phyloP scores from a whole-genome alignment of 2,797 vertebrate species.

The Pristis pectinata region DNA sequence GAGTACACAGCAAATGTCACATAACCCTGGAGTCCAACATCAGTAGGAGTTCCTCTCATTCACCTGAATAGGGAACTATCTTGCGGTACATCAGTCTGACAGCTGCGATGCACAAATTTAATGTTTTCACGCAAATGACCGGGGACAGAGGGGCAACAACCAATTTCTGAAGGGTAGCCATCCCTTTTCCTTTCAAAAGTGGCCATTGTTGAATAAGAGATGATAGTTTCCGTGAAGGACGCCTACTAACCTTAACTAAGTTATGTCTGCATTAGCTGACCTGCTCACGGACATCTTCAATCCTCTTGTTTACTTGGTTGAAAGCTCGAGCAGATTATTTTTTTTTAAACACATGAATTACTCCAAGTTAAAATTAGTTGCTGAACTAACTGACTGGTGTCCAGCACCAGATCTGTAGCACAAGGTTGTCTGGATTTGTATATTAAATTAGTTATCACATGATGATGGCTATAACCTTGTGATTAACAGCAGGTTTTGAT shows the following conservation, averaged over 20 bases:
- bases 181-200: not conserved
- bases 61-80: not conserved
- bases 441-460: slow-evolving; percentile 10
- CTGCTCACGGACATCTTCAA: not conserved
- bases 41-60: not conserved
- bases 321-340: not conserved
- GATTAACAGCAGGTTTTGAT: slow-evolving; percentile 27
- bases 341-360: not conserved
- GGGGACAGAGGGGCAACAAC: too few species aligned
- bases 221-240: not conserved
- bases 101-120: not conserved
- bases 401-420: not conserved
- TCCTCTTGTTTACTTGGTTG: not conserved
- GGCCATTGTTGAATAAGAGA: not conserved
- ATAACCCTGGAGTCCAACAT: not conserved
- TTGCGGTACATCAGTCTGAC: too few species aligned
- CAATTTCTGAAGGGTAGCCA: not conserved
- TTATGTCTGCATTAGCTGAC: not conserved
- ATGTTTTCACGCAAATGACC: not conserved
- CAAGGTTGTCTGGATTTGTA: slow-evolving; percentile 4
- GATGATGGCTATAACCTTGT: slow-evolving; percentile 19
- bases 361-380: not conserved
- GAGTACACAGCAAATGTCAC: not conserved
- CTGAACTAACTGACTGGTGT: not conserved
- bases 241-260: not conserved